Evolutionary conservation across 1,140 invertebrate species (phyloP), one percentile per base, ranked within the genome.

Genomic region (Zaprionus kolodkinae): DNA sequence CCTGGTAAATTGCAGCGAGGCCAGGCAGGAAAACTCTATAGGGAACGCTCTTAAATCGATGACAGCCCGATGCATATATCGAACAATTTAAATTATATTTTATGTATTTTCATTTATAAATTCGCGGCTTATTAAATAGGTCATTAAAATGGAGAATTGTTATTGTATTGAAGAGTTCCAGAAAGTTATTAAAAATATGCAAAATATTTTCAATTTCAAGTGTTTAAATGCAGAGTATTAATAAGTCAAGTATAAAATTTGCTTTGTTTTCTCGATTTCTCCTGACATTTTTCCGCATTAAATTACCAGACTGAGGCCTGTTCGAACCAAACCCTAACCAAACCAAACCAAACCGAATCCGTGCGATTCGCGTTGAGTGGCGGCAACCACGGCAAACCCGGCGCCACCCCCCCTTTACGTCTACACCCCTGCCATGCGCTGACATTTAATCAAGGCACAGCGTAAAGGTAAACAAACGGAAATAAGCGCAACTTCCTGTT

Each of bases 401-500:
- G 48, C 38, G 25, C n/a, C n/a, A 9, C 0, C 2, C 6, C 13
- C n/a, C n/a, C 38, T n/a, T n/a, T 13, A 2, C n/a, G 13, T 13
- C 63, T 40, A 56, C n/a, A 13, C 59, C 68, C 62, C 40, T 12
- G 56, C 66, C 52, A 65, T 15, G 25, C 27, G 21, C n/a, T 87
- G 84, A 87, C 84, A 89, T 89, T 88, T 88, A 88, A 88, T 88
- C 85, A 88, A 88, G 78, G 85, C 72, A 74, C 78, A 88, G 81
- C 81, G 81, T 77, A 84, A 84, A 84, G 85, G 85, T 89, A 88
- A 88, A 88, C 85, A 88, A 88, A 89, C 85, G 85, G 85, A 88
- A 88, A 88, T 88, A 85, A 88, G 85, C 85, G 85, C 88, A 85
- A 88, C 85, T 88, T 88, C 84, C 84, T 79, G 80, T 89, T 76